These are phyloP conservation scores for Acronicta alni DNA, from an alignment of 2,888 invertebrate genomes.

Conservation along the genomic window DNA sequence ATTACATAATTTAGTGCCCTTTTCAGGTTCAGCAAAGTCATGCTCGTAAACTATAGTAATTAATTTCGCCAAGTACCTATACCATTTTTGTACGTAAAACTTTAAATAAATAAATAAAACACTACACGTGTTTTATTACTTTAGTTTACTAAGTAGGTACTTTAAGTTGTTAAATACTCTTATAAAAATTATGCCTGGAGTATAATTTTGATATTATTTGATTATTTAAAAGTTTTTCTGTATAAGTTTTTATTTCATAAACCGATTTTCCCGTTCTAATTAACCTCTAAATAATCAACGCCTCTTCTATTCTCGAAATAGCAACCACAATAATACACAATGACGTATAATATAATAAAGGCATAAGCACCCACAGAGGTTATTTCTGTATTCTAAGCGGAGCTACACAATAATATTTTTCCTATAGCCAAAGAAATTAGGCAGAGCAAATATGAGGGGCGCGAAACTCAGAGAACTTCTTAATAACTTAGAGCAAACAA, in stretches of 20 bases:
- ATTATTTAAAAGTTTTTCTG: too few species aligned
- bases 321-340: not conserved
- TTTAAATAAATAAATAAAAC: too few species aligned
- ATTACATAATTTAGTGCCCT: too few species aligned
- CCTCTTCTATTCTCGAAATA: not conserved
- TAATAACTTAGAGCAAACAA: slow-evolving; percentile 67
- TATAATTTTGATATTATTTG: too few species aligned
- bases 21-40: too few species aligned
- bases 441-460: slow-evolving; percentile 74
- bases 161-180: too few species aligned
- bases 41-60: too few species aligned
- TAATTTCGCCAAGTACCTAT: too few species aligned
- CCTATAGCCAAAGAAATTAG: slow-evolving; percentile 74
- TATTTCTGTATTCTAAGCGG: slow-evolving; percentile 39
- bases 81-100: too few species aligned
- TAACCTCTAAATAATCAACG: not conserved
- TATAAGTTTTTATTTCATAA: not conserved
- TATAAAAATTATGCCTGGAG: too few species aligned
- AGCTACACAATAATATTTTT: slow-evolving; percentile 72
- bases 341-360: not conserved
- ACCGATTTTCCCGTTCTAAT: not conserved
- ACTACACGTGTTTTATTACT: too few species aligned
- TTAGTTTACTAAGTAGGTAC: too few species aligned
- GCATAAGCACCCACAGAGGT: slow-evolving; percentile 1
- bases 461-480: slow-evolving; percentile 66